These are phyloP conservation scores for Philaethria dido DNA, from an alignment of 2,888 invertebrate genomes.

Conservation along the genomic window DNA sequence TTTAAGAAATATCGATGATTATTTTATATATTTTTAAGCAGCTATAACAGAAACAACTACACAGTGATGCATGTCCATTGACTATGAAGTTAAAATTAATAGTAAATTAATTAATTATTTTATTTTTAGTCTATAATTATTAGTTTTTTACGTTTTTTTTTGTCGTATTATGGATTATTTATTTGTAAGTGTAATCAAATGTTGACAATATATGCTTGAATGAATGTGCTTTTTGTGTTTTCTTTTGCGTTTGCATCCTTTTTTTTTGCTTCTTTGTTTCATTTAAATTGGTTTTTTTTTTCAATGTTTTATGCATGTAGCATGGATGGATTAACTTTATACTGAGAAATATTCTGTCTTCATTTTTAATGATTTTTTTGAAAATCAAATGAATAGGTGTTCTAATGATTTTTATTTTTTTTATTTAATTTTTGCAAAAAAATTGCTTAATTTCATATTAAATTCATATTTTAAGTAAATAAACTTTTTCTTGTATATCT, in stretches of 20 bases:
- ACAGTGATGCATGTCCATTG: conserved; percentile 31
- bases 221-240: conserved; percentile 68
- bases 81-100: conserved; percentile 26
- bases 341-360: neutral
- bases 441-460: too few species aligned
- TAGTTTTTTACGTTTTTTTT: conserved; percentile 47
- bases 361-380: too few species aligned
- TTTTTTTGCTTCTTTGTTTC: conserved; percentile 26
- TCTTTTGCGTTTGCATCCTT: conserved; percentile 51
- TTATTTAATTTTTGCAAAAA: too few species aligned
- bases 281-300: conserved; percentile 18
- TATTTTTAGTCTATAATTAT: conserved; percentile 29
- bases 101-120: conserved; percentile 32
- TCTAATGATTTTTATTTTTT: too few species aligned
- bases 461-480: too few species aligned
- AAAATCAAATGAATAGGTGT: too few species aligned
- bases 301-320: conserved; percentile 17
- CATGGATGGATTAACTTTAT: conserved; percentile 15
- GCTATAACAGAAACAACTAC: conserved; percentile 11
- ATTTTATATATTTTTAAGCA: conserved; percentile 12
- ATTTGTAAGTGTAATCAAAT: conserved; percentile 70
- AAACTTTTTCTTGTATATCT: too few species aligned
- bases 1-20: conserved; percentile 7
- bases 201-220: conserved; percentile 79
- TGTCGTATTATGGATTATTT: conserved; percentile 61